These are phyloP conservation scores for Hirundo rustica DNA, from an alignment of 2,797 vertebrate species.

Conservation along the genomic window DNA sequence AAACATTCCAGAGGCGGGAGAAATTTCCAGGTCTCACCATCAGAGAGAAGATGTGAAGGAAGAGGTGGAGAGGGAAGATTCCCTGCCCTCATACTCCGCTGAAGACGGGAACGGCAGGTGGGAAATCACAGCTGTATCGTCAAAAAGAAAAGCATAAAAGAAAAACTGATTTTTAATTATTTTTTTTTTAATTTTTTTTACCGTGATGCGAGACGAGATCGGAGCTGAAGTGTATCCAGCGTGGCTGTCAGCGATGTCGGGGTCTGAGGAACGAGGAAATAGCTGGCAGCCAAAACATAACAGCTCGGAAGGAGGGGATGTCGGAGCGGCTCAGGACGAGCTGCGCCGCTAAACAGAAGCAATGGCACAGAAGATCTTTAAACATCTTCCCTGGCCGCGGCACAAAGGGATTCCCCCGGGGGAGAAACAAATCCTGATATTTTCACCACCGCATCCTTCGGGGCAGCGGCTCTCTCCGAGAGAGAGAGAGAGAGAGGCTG, in stretches of 20 bases:
- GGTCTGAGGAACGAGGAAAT: background rate
- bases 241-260: background rate
- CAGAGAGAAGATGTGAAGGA: background rate
- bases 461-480: background rate
- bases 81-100: fast-evolving
- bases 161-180: background rate
- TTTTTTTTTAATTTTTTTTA: background rate
- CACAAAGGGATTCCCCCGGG: background rate
- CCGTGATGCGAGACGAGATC: background rate
- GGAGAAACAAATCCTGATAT: background rate
- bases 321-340: background rate
- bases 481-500: background rate
- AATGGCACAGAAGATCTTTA: conserved; percentile 4
- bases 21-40: background rate
- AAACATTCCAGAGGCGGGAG: background rate
- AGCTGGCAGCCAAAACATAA: conserved; percentile 13
- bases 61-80: background rate
- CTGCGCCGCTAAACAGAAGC: background rate
- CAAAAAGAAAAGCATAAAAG: fast-evolving
- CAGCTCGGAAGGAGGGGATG: background rate
- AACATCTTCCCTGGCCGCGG: background rate
- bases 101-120: background rate
- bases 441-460: background rate
- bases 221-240: background rate
- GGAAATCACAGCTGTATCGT: background rate